Base-by-base conservation (phyloP, 1,140 invertebrate species). In the Centruroides sculpturatus region DNA sequence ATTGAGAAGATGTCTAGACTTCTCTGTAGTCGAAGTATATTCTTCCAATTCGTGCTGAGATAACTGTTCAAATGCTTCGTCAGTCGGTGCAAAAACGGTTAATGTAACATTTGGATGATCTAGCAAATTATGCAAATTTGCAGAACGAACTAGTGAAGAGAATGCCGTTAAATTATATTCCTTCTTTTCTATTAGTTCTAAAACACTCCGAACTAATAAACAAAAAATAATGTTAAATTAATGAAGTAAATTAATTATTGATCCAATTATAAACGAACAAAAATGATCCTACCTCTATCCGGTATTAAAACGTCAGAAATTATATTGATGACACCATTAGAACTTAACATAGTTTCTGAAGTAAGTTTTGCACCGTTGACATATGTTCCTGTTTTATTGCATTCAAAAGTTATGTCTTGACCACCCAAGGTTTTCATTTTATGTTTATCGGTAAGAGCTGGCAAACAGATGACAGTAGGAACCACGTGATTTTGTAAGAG, bases 11-110 rank as follows among this genome's bases (percentile, higher is more conserved):
- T 71, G 70, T 23, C 73, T 65, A 0, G 75, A 72, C 12, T 71
- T 67, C 46, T 72, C 72, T 4, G 65, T 60, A 5, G 23, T 36
- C 8, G 51, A 53, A 23, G 51, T 53, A 23, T 34, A 36, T 36
- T 23, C 51, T 53, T 53, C 51, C 8, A 77, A 58, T 10, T 70
- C 64, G 23, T 66, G 67, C 49, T 68, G 62, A 12, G 74, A 71
- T 36, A 81, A 64, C 57, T 76, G 74, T 34, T 70, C 66, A 62
- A 79, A 73, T 54, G 77, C 78, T 11, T 69, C 71, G 57, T 80
- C 73, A 6, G 71, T 79, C 7, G 80, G 78, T 3, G 79, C 80
- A 62, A 81, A 76, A 5, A 82, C 60, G 1, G 80, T 81, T n/a
- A 75, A 67, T 35, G 78, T 73, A 34, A 75, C 75, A 6, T 74